Base-by-base conservation (phyloP, 2,797 vertebrate species). In the Holocentrus rufus region DNA sequence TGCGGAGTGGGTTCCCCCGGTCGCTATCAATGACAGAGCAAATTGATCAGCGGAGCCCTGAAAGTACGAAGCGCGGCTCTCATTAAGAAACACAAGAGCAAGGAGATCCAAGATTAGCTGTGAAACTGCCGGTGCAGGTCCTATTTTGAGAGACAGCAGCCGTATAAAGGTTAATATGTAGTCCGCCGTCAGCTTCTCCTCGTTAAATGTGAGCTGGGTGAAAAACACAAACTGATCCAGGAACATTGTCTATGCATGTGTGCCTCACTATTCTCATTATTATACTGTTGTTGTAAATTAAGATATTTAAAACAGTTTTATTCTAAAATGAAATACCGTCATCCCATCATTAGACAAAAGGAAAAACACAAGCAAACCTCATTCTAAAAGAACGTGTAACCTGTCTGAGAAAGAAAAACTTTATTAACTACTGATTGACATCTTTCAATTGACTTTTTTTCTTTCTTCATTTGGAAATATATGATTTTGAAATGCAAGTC, bases 71-170 rank as follows among this genome's bases (percentile, higher is more conserved):
- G 36, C 2, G 36, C 36, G 13, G 36, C 13, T 39, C 9, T 39
- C 36, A 39, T 39, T 17, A 22, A 20, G 47, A 22, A 18, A 50
- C 47, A 50, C n/a, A 50, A 54, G 20, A 46, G 44, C 22, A 4
- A 30, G 65, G 3, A 34, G 42, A 54, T 39, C 34, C 7, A 18
- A 71, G 78, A 76, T 76, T 74, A 73, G 66, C 46, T 74, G 61
- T 55, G 36, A 50, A 71, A 71, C 34, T 2, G 10, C 60, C 66
- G 75, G 59, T 56, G 22, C 27, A 67, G 57, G 54, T 81, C 13
- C 52, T 5, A 10, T 22, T 50, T 7, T 50, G 46, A 49, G 10
- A 50, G 47, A 47, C 27, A 57, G 55, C 55, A 34, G 25, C 0
- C 52, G 1, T 36, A 34, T 23, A 34, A 36, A 55, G 63, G 27